These are phyloP conservation scores for Spheniscus humboldti DNA, from an alignment of 2,797 vertebrate genomes.

Conservation along the genomic window DNA sequence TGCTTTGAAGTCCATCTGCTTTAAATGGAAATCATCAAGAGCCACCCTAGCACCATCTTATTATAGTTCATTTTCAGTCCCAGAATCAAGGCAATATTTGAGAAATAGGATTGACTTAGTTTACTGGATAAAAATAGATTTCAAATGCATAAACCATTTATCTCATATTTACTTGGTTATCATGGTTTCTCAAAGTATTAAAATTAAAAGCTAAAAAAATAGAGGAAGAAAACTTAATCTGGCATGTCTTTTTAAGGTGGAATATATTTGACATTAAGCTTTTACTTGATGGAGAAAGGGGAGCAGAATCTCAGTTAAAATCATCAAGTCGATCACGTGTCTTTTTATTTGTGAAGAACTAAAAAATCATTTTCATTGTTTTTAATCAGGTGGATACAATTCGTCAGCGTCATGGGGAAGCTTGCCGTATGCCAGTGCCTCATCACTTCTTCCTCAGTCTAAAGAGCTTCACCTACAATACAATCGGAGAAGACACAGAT, in stretches of 20 bases:
- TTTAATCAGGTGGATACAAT: conserved; percentile 84
- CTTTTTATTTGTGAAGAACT: neutral
- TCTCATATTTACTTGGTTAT: neutral
- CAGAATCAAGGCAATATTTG: neutral
- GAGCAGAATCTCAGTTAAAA: neutral
- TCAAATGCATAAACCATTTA: neutral
- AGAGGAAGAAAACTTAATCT: neutral
- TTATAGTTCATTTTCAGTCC: neutral
- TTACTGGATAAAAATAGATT: neutral
- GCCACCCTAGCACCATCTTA: neutral
- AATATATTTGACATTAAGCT: neutral
- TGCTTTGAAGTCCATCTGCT: neutral
- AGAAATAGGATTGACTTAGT: neutral
- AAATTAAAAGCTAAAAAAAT: neutral
- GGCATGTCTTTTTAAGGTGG: neutral
- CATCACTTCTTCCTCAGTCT: conserved; percentile 97
- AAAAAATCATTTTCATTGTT: neutral
- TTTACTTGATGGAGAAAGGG: neutral
- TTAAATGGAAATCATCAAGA: neutral
- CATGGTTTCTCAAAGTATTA: neutral
- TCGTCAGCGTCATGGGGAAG: conserved; percentile 90
- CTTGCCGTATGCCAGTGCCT: conserved; percentile 90
- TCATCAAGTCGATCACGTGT: neutral
- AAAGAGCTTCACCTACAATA: conserved; percentile 99
- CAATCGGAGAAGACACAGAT: conserved; percentile 95